Conservation (phyloP, 2,113 vertebrate species). For the Colossoma macropomum region DNA sequence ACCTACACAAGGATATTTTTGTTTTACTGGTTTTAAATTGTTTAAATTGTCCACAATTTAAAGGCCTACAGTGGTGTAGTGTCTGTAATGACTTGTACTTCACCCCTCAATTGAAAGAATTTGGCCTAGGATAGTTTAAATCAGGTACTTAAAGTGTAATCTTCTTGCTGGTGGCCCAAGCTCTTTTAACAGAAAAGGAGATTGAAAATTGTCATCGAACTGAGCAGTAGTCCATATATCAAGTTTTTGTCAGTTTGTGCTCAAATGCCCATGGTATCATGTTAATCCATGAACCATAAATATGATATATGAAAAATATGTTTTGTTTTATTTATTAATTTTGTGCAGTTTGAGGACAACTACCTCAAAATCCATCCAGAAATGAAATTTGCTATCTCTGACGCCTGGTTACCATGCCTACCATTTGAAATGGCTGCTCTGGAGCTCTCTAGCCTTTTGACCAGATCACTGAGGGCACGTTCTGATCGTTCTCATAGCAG, state of each 20-base stretch:
- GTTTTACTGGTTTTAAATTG: background rate
- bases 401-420: background rate
- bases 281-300: background rate
- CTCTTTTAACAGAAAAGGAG: background rate
- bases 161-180: background rate
- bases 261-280: no score
- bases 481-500: background rate
- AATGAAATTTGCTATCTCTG: background rate
- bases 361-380: background rate
- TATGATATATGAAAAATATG: no score
- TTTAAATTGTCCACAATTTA: no score
- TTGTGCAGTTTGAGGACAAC: background rate
- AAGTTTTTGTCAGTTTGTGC: no score
- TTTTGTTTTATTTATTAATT: background rate
- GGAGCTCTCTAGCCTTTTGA: background rate
- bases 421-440: background rate
- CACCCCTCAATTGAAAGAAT: background rate
- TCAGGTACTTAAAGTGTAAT: background rate
- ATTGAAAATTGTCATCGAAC: background rate
- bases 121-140: background rate
- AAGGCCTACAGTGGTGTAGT: background rate
- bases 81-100: background rate
- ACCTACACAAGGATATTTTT: background rate
- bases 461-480: background rate
- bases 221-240: no score